Conservation (phyloP, 2,888 invertebrate species). For the Brenthis daphne region DNA sequence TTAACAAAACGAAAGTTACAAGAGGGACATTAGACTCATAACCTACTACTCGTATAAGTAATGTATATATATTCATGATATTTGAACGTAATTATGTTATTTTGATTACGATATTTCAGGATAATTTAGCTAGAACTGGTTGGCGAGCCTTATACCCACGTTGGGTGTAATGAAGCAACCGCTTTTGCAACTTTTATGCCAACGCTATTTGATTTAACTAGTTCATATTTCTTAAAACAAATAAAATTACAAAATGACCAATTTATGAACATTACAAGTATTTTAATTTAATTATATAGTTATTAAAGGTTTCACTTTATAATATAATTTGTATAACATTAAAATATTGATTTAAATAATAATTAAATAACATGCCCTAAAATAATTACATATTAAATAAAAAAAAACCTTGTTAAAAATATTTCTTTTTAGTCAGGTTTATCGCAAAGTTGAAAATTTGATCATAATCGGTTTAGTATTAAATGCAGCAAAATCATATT, state of each 20-base stretch:
- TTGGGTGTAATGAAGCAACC: slow-evolving; percentile 60
- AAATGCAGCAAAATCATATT: background rate
- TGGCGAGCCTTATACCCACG: slow-evolving; percentile 21
- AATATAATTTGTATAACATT: no score
- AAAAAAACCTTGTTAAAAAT: background rate
- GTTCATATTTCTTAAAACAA: background rate
- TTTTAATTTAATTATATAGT: no score
- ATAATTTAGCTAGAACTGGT: slow-evolving; percentile 8
- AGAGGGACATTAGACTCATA: background rate
- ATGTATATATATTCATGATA: background rate
- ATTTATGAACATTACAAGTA: no score
- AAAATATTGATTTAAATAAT: no score
- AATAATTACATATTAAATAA: background rate
- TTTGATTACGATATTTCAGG: slow-evolving; percentile 13
- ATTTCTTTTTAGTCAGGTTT: background rate
- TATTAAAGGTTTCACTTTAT: no score
- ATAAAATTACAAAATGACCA: background rate
- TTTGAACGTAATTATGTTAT: slow-evolving; percentile 5
- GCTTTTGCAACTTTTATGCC: slow-evolving; percentile 16
- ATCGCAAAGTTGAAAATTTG: background rate
- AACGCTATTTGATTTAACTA: background rate
- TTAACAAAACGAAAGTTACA: background rate
- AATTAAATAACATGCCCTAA: no score
- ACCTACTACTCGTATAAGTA: no score
- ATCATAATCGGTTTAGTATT: no score